Base-by-base conservation (phyloP, 1,140 invertebrate genomes). In the Drosophila athabasca region DNA sequence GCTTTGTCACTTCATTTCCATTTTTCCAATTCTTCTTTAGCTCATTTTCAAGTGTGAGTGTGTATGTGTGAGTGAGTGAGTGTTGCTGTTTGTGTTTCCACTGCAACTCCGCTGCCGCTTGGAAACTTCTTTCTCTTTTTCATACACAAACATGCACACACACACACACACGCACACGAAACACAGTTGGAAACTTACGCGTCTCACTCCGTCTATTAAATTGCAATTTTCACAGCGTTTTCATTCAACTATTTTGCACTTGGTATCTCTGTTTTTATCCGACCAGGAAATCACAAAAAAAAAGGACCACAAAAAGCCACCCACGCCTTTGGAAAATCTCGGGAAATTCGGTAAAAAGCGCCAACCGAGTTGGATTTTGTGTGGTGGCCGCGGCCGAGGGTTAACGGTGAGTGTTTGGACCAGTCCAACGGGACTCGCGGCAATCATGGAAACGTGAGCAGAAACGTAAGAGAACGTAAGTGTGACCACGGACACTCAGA, bases 61-160 rank as follows among this genome's bases (percentile, higher is more conserved):
- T 41, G 11, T 4, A 13, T 39, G 64, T 35, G 22, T 6, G 58
- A 58, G 48, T 43, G 54, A 53, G 41, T 57, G 53, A 55, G 61
- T 52, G 65, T 46, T 31, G 43, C 59, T 82, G 79, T 73, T 81
- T 79, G 80, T 83, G 79, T 83, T 82, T 79, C 71, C 66, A 79
- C 72, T 83, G 82, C 82, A 85, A 88, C 81, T 88, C 74, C 80
- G 60, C 62, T 66, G 43, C 58, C 51, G 77, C 77, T 76, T 80
- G 77, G 71, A 70, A 80, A 81, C 76, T 88, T 87, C 78, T 71
- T 87, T 87, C 82, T 85, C 82, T 85, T 87, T 76, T 67, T 62
- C 66, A 68, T 52, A 39, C 51, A 51, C 39, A 76, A 75, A 66
- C 62, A 48, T 50, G 59, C 46, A 52, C 51, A 44, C 49, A 66